phyloP scores from a whole-genome alignment of 92 coral and sea anemone species.

The Epizoanthus illoricatus region DNA sequence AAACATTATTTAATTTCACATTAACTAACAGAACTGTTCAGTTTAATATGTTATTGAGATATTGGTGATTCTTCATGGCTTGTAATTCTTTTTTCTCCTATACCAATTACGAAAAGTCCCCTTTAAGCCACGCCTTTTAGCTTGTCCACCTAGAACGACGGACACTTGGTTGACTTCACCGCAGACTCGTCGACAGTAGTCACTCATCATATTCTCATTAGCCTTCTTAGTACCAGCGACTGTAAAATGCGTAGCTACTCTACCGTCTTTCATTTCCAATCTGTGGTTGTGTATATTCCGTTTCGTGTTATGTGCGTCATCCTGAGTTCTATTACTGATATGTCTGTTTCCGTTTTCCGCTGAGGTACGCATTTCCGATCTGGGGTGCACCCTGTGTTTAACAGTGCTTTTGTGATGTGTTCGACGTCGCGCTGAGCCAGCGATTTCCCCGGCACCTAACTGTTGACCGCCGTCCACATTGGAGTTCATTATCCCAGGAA shows the following conservation, averaged over 20 bases:
- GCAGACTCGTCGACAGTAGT: conserved; percentile 14
- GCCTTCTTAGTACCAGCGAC: neutral
- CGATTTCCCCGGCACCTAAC: conserved; percentile 32
- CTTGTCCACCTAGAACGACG: neutral
- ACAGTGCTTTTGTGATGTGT: neutral
- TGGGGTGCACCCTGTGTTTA: neutral
- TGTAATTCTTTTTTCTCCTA: neutral
- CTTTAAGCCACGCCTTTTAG: conserved; percentile 2
- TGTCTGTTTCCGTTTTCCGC: neutral
- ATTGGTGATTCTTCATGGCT: too few species aligned
- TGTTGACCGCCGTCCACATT: conserved; percentile 32
- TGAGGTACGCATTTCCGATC: neutral
- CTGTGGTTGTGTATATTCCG: neutral
- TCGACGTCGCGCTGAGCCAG: conserved; percentile 9
- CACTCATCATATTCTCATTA: neutral
- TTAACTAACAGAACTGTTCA: too few species aligned
- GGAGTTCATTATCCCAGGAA: conserved; percentile 21
- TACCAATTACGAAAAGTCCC: neutral
- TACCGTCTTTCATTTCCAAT: neutral
- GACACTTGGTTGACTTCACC: neutral
- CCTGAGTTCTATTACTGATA: neutral
- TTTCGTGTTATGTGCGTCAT: neutral
- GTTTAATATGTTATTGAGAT: too few species aligned
- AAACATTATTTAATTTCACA: too few species aligned
- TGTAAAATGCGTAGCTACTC: neutral